Evolutionary conservation across 1,140 invertebrate genomes (phyloP).

Genomic region (Drosophila sulfurigaster): DNA sequence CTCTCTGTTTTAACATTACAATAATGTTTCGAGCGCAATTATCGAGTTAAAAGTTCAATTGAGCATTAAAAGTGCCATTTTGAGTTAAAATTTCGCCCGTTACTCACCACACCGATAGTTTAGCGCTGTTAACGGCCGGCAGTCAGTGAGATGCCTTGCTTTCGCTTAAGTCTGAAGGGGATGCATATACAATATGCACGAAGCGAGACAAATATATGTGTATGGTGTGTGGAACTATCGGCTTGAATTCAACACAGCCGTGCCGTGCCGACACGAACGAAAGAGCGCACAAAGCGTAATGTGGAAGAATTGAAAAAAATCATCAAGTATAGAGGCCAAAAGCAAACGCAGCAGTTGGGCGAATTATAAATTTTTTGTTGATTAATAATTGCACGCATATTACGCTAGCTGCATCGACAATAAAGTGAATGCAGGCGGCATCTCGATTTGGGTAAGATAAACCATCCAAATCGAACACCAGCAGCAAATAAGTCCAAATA

Average conservation of each 20-base stretch:
- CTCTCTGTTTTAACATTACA: background rate
- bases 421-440: conserved; percentile 59
- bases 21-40: background rate
- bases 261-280: conserved; percentile 69
- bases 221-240: conserved; percentile 23
- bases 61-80: conserved; percentile 28
- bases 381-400: conserved; percentile 56
- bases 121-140: conserved; percentile 31
- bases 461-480: conserved; percentile 42
- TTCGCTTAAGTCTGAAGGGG: conserved; percentile 23
- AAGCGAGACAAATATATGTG: conserved; percentile 38
- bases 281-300: conserved; percentile 79
- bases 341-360: conserved; percentile 66
- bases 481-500: conserved; percentile 51
- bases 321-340: conserved; percentile 81
- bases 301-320: conserved; percentile 80
- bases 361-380: conserved; percentile 65
- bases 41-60: conserved; percentile 27
- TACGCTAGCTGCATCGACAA: conserved; percentile 39
- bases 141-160: conserved; percentile 11
- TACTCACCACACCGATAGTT: conserved; percentile 33
- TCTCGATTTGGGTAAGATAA: conserved; percentile 68
- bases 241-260: conserved; percentile 73
- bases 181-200: conserved; percentile 25
- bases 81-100: conserved; percentile 28